A percentile compares a stretch with the other conserved stretches of the same genome.
phyloP scores from a whole-genome alignment of 2,888 invertebrate species.

The Phalera bucephala region DNA sequence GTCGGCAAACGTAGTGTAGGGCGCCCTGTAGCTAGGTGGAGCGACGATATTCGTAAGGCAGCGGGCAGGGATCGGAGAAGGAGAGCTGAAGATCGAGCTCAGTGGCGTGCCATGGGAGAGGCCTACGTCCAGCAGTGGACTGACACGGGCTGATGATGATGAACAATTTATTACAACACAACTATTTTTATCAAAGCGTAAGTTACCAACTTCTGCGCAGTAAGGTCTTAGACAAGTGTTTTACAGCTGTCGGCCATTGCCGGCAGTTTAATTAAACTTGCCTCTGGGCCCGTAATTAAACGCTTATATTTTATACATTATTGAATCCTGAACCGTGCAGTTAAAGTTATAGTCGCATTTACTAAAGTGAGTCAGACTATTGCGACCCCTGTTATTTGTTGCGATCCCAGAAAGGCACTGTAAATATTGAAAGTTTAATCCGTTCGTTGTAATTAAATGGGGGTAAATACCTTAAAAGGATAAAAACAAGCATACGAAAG shows the following conservation, averaged over 20 bases:
- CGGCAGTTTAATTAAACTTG: conserved; percentile 34
- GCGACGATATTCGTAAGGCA: too few relatives aligned
- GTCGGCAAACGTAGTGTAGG: too few relatives aligned
- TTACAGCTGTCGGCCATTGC: conserved; percentile 32
- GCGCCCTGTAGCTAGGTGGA: too few relatives aligned
- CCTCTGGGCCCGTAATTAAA: conserved; percentile 27
- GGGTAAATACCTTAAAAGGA: too few relatives aligned
- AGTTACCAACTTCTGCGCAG: neutral
- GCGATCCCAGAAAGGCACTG: conserved; percentile 6
- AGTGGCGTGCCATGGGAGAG: too few relatives aligned
- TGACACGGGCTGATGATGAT: too few relatives aligned
- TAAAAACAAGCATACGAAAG: too few relatives aligned
- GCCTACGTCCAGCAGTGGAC: too few relatives aligned
- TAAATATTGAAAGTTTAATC: neutral
- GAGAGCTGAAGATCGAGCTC: too few relatives aligned
- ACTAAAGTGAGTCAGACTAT: conserved; percentile 1
- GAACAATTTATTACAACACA: neutral
- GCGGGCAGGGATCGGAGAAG: too few relatives aligned
- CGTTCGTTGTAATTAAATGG: neutral
- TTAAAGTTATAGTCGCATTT: conserved; percentile 3
- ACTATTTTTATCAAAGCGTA: neutral
- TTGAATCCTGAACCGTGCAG: conserved; percentile 12
- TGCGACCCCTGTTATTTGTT: conserved; percentile 5
- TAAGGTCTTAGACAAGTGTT: conserved; percentile 29
- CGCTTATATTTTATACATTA: conserved; percentile 29